Conservation (phyloP, 2,113 vertebrate species). For the Junco hyemalis region DNA sequence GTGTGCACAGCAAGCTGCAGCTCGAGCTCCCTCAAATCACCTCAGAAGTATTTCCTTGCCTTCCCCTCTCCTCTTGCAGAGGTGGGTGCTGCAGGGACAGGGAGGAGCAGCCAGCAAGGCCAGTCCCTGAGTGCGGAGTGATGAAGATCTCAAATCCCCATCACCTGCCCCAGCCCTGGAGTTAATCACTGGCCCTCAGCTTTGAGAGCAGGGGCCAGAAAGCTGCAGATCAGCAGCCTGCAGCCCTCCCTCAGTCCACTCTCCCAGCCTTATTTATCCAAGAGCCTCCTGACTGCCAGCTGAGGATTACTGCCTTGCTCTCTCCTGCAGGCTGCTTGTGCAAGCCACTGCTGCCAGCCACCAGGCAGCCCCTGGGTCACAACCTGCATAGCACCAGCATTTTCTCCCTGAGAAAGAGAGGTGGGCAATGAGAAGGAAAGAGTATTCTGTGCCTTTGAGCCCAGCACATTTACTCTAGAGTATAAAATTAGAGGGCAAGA, state of each 20-base stretch:
- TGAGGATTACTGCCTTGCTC: background rate
- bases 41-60: background rate
- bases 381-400: rapidly evolving
- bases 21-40: background rate
- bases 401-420: background rate
- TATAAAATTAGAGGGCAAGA: background rate
- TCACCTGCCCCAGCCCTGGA: background rate
- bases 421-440: background rate
- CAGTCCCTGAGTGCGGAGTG: background rate
- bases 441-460: background rate
- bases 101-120: background rate
- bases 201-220: background rate
- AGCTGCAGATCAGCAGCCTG: background rate
- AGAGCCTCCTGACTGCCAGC: background rate
- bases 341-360: background rate
- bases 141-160: background rate
- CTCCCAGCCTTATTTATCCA: background rate
- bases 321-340: background rate
- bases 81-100: background rate
- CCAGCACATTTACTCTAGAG: background rate
- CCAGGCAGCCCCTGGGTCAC: background rate
- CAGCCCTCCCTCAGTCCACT: background rate
- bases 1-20: background rate
- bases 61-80: background rate
- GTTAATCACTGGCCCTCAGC: background rate